Evolutionary conservation across 2,888 invertebrate species (phyloP), one percentile per base, ranked within the genome.

Genomic region (Branchellion lobata): DNA sequence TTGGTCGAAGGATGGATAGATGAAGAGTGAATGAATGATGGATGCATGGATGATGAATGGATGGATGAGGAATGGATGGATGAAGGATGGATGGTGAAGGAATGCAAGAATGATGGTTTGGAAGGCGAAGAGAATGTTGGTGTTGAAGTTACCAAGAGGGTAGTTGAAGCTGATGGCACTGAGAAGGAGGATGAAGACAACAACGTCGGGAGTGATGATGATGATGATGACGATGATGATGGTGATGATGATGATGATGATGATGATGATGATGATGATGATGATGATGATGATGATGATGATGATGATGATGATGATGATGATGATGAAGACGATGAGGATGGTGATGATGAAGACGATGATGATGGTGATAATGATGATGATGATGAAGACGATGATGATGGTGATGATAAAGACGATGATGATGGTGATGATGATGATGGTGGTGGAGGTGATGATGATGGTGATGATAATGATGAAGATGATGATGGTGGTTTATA

Each of bases 211-310:
- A 14, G 14, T 40, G 40, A 8, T 14, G 40, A 40, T 40, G 40
- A 40, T 14, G 40, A 8, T 40, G 40, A 40, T 40, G 40, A 8
- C 14, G 40, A 40, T 40, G 40, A 40, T 5, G 40, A 40, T 40
- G 40, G 34, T 61, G 78, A 65, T 36, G 36, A 34, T 78, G 78
- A 31, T 78, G 78, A 65, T 34, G 78, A 78, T 34, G 78, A 68
- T 24, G 68, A 68, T 68, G 78, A 78, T 68, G 72, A 72, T 72
- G 79, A 72, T 29, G 79, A 79, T 51, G 79, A 79, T 72, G 72
- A 79, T 34, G 75, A 8, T 75, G 75, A 47, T 53, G 75, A 53
- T 53, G 53, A 75, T 51, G 75, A 75, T 75, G 75, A 75, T 53
- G 75, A 75, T 31, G 74, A 31, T 3, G 51, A 74, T 69, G 31